These are phyloP conservation scores for Lota lota DNA, from an alignment of 2,113 vertebrate species.

Conservation along the genomic window DNA sequence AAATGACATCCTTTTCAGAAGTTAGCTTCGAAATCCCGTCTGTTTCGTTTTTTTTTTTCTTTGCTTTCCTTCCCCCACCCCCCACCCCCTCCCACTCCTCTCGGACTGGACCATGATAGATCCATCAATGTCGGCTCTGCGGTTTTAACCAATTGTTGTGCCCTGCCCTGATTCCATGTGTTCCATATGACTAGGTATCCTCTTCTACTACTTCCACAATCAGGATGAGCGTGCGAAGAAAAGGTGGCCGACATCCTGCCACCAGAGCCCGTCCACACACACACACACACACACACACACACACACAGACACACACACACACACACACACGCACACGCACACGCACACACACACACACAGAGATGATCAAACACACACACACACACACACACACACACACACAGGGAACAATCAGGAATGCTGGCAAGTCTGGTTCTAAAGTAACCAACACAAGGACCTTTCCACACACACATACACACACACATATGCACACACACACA, in stretches of 20 bases:
- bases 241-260: slow-evolving; percentile 39
- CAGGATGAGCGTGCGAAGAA: slow-evolving; percentile 40
- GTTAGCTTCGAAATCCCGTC: slow-evolving; percentile 21
- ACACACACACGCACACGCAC: slow-evolving; percentile 6
- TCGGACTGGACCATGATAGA: slow-evolving; percentile 44
- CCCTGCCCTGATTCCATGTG: slow-evolving; percentile 44
- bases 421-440: too few relatives aligned
- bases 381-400: slow-evolving; percentile 8
- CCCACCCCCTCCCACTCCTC: neutral
- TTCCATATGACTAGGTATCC: slow-evolving; percentile 59
- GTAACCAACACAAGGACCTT: too few relatives aligned
- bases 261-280: slow-evolving; percentile 14
- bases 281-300: slow-evolving; percentile 15
- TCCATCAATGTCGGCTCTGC: slow-evolving; percentile 44
- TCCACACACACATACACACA: too few relatives aligned
- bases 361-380: neutral
- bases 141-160: slow-evolving; percentile 50
- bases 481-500: neutral
- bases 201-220: slow-evolving; percentile 53
- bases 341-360: neutral
- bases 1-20: slow-evolving; percentile 53
- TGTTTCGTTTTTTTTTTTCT: neutral
- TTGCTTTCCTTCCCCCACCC: neutral
- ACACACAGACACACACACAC: slow-evolving; percentile 8
- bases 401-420: too few relatives aligned